These are phyloP conservation scores for Monochamus saltuarius DNA, from an alignment of 1,140 invertebrate genomes.

Conservation along the genomic window DNA sequence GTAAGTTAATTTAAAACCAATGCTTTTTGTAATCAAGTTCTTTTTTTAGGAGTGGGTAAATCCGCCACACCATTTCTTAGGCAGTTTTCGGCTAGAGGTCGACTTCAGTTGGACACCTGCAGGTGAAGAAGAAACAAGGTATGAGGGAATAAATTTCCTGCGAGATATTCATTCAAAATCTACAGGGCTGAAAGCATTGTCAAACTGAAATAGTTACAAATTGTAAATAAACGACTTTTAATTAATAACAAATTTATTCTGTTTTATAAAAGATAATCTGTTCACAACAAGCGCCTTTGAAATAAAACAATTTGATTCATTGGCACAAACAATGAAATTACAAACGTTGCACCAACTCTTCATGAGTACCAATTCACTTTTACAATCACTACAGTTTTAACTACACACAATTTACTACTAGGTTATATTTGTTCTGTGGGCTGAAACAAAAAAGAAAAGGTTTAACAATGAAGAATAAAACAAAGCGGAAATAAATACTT, in stretches of 20 bases:
- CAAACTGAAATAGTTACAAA: neutral
- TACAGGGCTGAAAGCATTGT: neutral
- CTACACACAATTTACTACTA: slow-evolving; percentile 25
- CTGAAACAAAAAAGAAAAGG: slow-evolving; percentile 36
- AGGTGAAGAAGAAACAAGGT: slow-evolving; percentile 48
- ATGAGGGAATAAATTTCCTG: slow-evolving; percentile 35
- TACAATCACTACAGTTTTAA: slow-evolving; percentile 10
- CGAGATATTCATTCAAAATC: slow-evolving; percentile 25
- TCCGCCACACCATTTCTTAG: slow-evolving; percentile 61
- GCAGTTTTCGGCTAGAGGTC: slow-evolving; percentile 66
- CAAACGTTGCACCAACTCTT: slow-evolving; percentile 28
- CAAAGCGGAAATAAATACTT: slow-evolving; percentile 28
- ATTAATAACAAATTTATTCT: slow-evolving; percentile 32
- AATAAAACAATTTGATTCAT: slow-evolving; percentile 31
- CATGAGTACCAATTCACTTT: slow-evolving; percentile 6
- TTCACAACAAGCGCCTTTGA: slow-evolving; percentile 28
- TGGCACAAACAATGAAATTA: slow-evolving; percentile 28
- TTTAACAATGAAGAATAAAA: slow-evolving; percentile 9
- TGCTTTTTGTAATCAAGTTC: slow-evolving; percentile 14
- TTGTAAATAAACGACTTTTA: slow-evolving; percentile 2
- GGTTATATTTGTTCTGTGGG: slow-evolving; percentile 41
- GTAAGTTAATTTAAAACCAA: slow-evolving; percentile 50
- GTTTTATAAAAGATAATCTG: slow-evolving; percentile 30
- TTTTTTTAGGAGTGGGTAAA: slow-evolving; percentile 66
- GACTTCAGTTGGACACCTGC: slow-evolving; percentile 70